These are phyloP conservation scores for Prorops nasuta DNA, from an alignment of 1,140 invertebrate species.

Conservation along the genomic window DNA sequence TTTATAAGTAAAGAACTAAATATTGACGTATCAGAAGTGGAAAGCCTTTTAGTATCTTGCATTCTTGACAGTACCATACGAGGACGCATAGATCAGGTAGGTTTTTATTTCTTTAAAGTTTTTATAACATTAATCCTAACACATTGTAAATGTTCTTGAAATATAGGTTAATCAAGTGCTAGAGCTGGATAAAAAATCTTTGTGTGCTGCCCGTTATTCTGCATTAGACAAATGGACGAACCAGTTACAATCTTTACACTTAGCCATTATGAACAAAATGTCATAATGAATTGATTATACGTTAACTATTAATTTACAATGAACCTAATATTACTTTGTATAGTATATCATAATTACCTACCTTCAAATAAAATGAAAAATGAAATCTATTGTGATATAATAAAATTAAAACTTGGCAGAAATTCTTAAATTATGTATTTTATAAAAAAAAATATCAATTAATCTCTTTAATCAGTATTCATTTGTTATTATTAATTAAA, in stretches of 20 bases:
- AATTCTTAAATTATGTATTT: no score
- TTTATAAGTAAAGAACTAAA: conserved; percentile 98
- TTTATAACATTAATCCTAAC: not conserved
- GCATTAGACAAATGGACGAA: conserved; percentile 96
- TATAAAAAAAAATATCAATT: no score
- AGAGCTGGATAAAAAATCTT: conserved; percentile 79
- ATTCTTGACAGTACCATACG: conserved; percentile 98
- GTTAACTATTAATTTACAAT: conserved; percentile 7
- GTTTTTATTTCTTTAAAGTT: conserved; percentile 3
- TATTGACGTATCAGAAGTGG: conserved; percentile 94
- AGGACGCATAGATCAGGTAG: conserved; percentile 91
- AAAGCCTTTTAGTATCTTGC: conserved; percentile 96
- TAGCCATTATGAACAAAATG: conserved; percentile 88
- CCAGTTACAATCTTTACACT: conserved; percentile 84
- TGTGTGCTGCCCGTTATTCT: conserved; percentile 82
- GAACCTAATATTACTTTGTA: conserved; percentile 21
- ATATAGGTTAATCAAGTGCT: conserved; percentile 87
- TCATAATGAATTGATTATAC: conserved; percentile 55
- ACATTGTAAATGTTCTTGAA: conserved; percentile 3
- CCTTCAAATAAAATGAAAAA: conserved; percentile 18
- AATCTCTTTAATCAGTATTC: no score
- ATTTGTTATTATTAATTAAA: no score
- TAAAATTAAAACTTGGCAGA: no score
- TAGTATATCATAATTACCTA: conserved; percentile 29
- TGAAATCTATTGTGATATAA: conserved; percentile 34